Evolutionary conservation across 2,797 vertebrate genomes (phyloP), one percentile per base, ranked within the genome.

Genomic region (Gorsachius magnificus): DNA sequence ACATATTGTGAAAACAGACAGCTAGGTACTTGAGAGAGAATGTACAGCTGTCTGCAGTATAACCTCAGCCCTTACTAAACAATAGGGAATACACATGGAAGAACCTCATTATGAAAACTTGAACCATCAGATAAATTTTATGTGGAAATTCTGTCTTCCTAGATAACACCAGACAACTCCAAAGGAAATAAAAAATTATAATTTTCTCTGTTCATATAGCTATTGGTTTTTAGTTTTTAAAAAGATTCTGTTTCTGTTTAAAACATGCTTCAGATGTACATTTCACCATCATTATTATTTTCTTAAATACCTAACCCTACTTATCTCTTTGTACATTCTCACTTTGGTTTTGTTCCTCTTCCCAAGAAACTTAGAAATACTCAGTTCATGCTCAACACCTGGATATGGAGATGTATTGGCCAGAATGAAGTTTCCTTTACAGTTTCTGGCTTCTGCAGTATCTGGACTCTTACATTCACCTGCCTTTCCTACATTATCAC

Each of bases 11-110:
- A 87, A 89, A 94, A 77, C 70, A 93, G 66, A 64, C 38, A 76
- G 63, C 16, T 70, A 38, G 66, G 53, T 74, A 48, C 64, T 76
- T 87, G 74, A 79, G 56, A 88, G 33, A 72, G 48, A 90, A 38
- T 0, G 0, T 74, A 70, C 51, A 83, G 48, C 31, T 90, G 38
- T 80, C 58, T 79, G 51, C 63, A 82, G 38, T 46, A 70, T 79
- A 86, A 96, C 74, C 83, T 79, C 83, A 89, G 48, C 33, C 63
- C n/a, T 82, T 90, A 33, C 60, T 83, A 89, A 92, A 64, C 53
- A 87, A 56, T 38, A 70, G 71, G 64, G 71, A 90, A 91, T 83
- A 89, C 16, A 60, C 29, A 57, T 2, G 43, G 83, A 79, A 83
- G 38, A 66, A 77, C 5, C 1, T 2, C 26, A 53, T 77, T 83